These are phyloP conservation scores for Lasioglossum pauxillum DNA, from an alignment of 2,888 invertebrate species.

Conservation along the genomic window DNA sequence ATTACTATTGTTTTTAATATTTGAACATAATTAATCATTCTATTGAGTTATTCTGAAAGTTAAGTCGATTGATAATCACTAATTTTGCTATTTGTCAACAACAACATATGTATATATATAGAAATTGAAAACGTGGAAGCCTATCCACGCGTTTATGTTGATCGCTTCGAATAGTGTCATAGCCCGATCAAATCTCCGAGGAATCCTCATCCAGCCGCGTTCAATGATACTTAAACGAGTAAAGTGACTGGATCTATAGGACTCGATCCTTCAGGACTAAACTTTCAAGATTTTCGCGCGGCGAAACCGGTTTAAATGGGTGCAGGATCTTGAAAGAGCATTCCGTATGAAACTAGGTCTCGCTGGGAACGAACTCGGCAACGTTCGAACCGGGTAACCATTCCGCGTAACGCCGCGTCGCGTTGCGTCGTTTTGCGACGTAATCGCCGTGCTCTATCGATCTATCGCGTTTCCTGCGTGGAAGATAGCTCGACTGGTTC, in stretches of 20 bases:
- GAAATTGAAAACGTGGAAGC: neutral
- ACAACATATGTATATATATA: neutral
- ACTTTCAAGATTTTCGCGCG: conserved; percentile 3
- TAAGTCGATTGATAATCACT: too few species aligned
- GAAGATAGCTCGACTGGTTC: conserved; percentile 5
- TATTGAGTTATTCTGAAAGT: too few species aligned
- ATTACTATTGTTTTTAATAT: too few species aligned
- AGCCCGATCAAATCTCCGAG: neutral
- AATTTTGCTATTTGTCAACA: neutral
- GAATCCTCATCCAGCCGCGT: neutral
- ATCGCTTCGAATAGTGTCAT: too few species aligned
- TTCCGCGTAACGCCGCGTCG: neutral
- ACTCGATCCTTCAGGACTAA: neutral
- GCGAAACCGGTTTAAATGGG: neutral
- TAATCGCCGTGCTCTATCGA: conserved; percentile 29
- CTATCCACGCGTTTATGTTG: too few species aligned
- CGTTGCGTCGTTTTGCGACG: conserved; percentile 10
- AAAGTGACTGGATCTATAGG: conserved; percentile 19
- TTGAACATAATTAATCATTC: too few species aligned
- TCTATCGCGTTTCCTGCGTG: conserved; percentile 2
- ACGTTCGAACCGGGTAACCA: neutral
- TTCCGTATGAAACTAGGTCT: neutral
- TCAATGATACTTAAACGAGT: neutral
- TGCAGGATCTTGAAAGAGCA: neutral
- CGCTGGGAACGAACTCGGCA: neutral